Base-by-base conservation (phyloP, 2,888 invertebrate genomes). In the Embidobia sp. region DNA sequence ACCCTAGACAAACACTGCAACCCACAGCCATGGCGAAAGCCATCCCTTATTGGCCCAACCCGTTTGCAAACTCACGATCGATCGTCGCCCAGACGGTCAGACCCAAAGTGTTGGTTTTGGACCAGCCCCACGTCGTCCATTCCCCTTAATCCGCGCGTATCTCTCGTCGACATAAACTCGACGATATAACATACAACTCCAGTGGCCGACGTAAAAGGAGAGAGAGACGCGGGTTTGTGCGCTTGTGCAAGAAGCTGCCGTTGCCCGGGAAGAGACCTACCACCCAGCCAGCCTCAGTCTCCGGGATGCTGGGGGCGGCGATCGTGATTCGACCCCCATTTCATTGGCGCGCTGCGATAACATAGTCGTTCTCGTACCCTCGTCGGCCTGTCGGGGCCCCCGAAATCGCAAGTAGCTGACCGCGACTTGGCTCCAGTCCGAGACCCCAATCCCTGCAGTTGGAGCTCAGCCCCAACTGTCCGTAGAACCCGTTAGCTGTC, bases 141-240 rank as follows among this genome's bases (percentile, higher is more conserved):
- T 63, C 63, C 64, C 51, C 51, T 64, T 64, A 49, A 61, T 61
- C 35, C 35, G 7, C 15, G 8, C 46, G 67, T 48, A 57, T 48
- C 46, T 55, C 55, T 67, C 64, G 46, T 29, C 64, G 53, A 75
- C 55, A 61, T 66, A 61, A 70, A 61, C 90, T 90, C 90, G 90
- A 89, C 88, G 64, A 72, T 70, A 75, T 66, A 77, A 59, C 46
- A 55, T 48, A 55, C 42, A 53, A 67, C 57, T 61, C 61, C 70
- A 61, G 61, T 33, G 53, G 55, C 82, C 90, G 91, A 91, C 91
- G 91, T 85, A 91, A 91, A 83, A 91, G 91, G 72, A 77, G 64
- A 51, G 59, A 70, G 78, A 80, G 81, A 66, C 66, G 79, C 66
- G 53, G 64, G 74, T 63, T 79, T 85, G 83, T 88, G 88, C 88